Evolutionary conservation across 2,888 invertebrate genomes (phyloP).

Genomic region (Pandemis cinnamomeana): DNA sequence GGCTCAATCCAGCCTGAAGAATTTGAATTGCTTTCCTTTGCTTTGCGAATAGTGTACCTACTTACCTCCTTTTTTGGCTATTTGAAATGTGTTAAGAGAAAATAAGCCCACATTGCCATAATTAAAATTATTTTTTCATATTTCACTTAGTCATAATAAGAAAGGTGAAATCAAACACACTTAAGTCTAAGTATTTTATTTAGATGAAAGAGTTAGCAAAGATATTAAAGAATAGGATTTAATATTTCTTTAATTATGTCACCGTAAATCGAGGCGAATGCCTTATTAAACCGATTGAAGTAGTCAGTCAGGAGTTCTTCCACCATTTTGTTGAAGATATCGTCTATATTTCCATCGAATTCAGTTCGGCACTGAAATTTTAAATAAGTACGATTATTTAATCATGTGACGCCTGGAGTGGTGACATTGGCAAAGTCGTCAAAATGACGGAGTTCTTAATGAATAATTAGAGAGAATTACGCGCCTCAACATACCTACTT

Average conservation of each 20-base stretch:
- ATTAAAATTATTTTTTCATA: too few relatives aligned
- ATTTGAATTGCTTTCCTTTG: too few relatives aligned
- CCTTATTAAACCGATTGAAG: constrained; percentile 60
- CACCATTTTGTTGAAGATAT: constrained; percentile 61
- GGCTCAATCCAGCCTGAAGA: too few relatives aligned
- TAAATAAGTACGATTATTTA: constrained; percentile 11
- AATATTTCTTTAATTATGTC: constrained; percentile 46
- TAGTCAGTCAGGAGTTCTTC: constrained; percentile 61
- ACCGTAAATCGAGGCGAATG: constrained; percentile 48
- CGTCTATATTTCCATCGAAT: constrained; percentile 67
- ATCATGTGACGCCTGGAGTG: too few relatives aligned
- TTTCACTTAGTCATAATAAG: too few relatives aligned
- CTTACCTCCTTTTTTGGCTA: too few relatives aligned
- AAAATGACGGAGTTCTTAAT: too few relatives aligned
- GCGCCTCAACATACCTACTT: neutral
- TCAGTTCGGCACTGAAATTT: constrained; percentile 61
- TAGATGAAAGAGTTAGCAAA: neutral
- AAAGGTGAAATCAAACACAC: neutral
- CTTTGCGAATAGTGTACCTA: too few relatives aligned
- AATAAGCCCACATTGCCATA: too few relatives aligned
- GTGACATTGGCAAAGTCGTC: too few relatives aligned
- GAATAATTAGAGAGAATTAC: too few relatives aligned
- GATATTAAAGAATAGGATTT: constrained; percentile 50
- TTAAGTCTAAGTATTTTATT: neutral
- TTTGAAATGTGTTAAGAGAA: too few relatives aligned